phyloP scores from a whole-genome alignment of 2,888 invertebrate species.

The Trichopoda pennipes region DNA sequence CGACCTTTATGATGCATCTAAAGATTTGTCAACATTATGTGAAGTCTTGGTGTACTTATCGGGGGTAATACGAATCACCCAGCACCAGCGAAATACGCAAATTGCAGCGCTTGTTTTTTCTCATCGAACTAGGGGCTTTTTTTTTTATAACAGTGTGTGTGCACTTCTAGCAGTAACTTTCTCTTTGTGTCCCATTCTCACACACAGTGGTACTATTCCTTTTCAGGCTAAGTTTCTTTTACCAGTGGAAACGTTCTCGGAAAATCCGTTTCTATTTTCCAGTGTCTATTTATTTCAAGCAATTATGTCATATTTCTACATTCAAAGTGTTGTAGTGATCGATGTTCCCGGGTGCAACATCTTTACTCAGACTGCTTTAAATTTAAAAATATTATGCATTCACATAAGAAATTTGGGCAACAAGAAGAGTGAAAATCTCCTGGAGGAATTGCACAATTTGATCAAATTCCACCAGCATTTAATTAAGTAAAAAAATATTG shows the following conservation, averaged over 20 bases:
- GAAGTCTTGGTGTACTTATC: slow-evolving; percentile 71
- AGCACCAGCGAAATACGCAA: slow-evolving; percentile 48
- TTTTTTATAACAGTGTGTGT: slow-evolving; percentile 58
- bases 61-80: slow-evolving; percentile 69
- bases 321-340: slow-evolving; percentile 72
- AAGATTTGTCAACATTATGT: slow-evolving; percentile 70
- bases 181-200: slow-evolving; percentile 72
- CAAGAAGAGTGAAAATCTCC: neutral
- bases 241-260: slow-evolving; percentile 61
- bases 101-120: slow-evolving; percentile 71
- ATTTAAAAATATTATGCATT: slow-evolving; percentile 75
- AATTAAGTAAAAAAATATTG: slow-evolving; percentile 70
- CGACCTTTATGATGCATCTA: slow-evolving; percentile 70
- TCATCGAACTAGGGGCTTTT: slow-evolving; percentile 69
- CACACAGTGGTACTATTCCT: slow-evolving; percentile 68
- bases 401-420: slow-evolving; percentile 70
- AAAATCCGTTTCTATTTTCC: slow-evolving; percentile 64
- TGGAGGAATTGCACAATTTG: slow-evolving; percentile 69
- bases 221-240: slow-evolving; percentile 73
- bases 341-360: slow-evolving; percentile 72
- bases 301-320: slow-evolving; percentile 68
- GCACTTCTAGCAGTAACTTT: slow-evolving; percentile 71
- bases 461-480: slow-evolving; percentile 75
- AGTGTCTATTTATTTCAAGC: slow-evolving; percentile 71
- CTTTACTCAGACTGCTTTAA: slow-evolving; percentile 73